These are phyloP conservation scores for Lethenteron camtschaticum DNA, from an alignment of 2,113 vertebrate genomes.

Conservation along the genomic window DNA sequence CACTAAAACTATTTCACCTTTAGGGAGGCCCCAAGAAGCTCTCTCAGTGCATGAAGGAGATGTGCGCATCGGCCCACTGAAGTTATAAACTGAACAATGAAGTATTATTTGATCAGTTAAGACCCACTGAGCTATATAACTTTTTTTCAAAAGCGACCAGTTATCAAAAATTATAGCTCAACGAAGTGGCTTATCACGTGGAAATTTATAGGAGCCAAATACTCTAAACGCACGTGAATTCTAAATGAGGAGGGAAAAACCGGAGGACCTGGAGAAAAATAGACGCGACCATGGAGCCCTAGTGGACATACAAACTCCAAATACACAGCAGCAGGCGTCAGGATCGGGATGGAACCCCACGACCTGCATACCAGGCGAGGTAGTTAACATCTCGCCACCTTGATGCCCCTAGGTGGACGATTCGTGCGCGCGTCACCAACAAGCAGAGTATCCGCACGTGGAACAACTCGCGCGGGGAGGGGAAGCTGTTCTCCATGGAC, in stretches of 20 bases:
- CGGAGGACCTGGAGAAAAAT: background rate
- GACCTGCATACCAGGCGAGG: constrained; percentile 5
- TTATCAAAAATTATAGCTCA: too few species aligned
- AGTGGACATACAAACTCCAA: too few species aligned
- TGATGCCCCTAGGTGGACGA: constrained; percentile 48
- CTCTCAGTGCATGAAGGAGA: too few species aligned
- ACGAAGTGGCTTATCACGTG: too few species aligned
- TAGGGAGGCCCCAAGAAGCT: too few species aligned
- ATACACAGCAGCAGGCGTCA: background rate
- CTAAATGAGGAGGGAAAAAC: background rate
- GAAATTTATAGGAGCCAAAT: background rate
- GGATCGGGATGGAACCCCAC: constrained; percentile 1
- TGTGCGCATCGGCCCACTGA: too few species aligned
- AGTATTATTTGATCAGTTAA: too few species aligned
- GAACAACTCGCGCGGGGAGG: constrained; percentile 90
- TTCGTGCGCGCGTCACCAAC: constrained; percentile 76
- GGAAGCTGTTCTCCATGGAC: constrained; percentile 85
- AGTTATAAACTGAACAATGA: too few species aligned
- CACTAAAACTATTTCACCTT: too few species aligned
- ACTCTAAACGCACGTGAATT: constrained; percentile 1
- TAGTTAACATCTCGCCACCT: background rate
- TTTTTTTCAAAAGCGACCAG: too few species aligned
- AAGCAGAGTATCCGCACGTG: constrained; percentile 70
- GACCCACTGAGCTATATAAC: too few species aligned
- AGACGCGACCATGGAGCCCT: too few species aligned